Evolutionary conservation across 2,113 vertebrate genomes (phyloP), one percentile per base, ranked within the genome.

Genomic region (Sapayoa aenigma): DNA sequence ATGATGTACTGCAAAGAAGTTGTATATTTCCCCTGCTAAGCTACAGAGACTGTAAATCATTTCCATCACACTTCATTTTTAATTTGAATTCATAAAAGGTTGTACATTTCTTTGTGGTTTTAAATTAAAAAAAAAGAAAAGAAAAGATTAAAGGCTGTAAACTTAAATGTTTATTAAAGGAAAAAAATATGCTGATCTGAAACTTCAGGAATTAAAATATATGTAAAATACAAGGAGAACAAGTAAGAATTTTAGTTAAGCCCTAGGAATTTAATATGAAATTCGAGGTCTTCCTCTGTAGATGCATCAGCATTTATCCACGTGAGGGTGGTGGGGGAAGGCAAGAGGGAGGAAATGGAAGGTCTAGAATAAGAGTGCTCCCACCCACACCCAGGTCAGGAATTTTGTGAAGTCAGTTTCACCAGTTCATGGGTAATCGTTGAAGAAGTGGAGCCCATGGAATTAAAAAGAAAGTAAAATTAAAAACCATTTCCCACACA

Each of bases 11-110:
- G 87, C 69, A 91, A 83, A 94, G 65, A 60, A 96, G 83, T 92
- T 87, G 84, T 83, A 71, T 87, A 75, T 96, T 96, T 97, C 85
- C 76, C 84, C 84, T 88, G 62, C 81, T 95, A 91, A 96, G 65
- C 39, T 96, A 47, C 81, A 85, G 49, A 37, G 50, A 50, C 75
- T 91, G 66, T 95, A 97, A 91, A 96, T 97, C 72, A 95, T 83
- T 96, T 87, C 84, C 44, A 86, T 91, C 37, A 42, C 66, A 79
- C 62, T 95, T 96, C 84, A 88, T 90, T 95, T 94, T 95, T 95
- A 93, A 95, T 95, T 96, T 95, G 62, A 91, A 97, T 96, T 95
- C 87, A 96, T 94, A 93, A 95, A 94, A 86, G 85, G 12, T 79
- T 92, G 39, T 79, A 83, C 19, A 58, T 75, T 90, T 95, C 81